Percentiles rank a stretch among this genome's conserved stretches.
Evolutionary conservation across 2,888 invertebrate species (phyloP).

Genomic region (Rhabditoides inermis): DNA sequence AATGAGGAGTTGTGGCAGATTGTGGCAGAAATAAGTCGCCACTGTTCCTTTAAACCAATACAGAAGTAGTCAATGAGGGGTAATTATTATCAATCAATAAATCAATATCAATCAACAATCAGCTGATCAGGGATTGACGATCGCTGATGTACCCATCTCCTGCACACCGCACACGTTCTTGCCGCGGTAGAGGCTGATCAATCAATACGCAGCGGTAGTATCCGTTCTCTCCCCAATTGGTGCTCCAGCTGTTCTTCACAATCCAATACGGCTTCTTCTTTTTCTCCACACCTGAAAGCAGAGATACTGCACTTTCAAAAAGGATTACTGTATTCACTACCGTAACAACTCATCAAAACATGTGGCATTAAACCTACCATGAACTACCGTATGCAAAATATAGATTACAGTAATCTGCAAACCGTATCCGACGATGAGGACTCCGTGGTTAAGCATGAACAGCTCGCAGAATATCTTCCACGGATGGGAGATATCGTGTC

Average conservation of each 20-base stretch:
- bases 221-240: constrained; percentile 47
- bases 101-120: no score
- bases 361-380: neutral
- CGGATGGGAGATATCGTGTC: constrained; percentile 50
- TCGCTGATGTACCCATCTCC: constrained; percentile 68
- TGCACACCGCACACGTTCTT: constrained; percentile 90
- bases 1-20: no score
- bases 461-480: constrained; percentile 39
- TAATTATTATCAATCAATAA: no score
- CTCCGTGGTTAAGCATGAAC: constrained; percentile 48
- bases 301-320: no score
- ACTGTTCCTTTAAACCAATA: no score
- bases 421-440: constrained; percentile 51
- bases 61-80: no score
- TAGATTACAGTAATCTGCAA: no score
- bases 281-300: neutral
- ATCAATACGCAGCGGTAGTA: constrained; percentile 36
- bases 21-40: no score
- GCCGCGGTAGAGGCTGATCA: constrained; percentile 72
- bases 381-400: neutral
- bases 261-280: constrained; percentile 47
- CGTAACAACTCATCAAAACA: neutral
- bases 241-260: constrained; percentile 51
- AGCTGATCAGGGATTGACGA: no score
- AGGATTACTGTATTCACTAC: neutral